Percentiles rank a stretch among this genome's conserved stretches.
phyloP scores from a whole-genome alignment of 2,797 vertebrate genomes.

The Aeoliscus strigatus region DNA sequence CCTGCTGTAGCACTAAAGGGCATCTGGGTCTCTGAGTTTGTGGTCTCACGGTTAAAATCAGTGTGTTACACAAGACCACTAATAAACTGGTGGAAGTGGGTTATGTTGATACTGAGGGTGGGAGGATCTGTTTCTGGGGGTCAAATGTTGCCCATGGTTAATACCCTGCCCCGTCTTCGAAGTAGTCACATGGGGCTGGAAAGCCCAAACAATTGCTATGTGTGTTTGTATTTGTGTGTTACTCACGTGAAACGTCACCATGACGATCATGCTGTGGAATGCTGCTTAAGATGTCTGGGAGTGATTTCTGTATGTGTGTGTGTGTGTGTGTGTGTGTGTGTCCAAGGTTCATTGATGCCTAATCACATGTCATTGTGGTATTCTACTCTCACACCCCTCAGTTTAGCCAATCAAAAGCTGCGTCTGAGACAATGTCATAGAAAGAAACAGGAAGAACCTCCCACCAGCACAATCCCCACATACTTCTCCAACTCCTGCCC shows the following conservation, averaged over 20 bases:
- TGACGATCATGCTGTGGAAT: conserved; percentile 63
- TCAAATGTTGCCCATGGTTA: conserved; percentile 42
- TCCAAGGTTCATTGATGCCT: conserved; percentile 40
- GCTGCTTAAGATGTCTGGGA: conserved; percentile 44
- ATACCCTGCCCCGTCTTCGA: conserved; percentile 14
- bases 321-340: conserved; percentile 22
- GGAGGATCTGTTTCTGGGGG: conserved; percentile 20
- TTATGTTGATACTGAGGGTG: conserved; percentile 6
- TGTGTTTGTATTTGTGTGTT: conserved; percentile 12
- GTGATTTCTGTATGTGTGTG: conserved; percentile 16
- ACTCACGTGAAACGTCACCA: conserved; percentile 55
- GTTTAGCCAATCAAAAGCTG: conserved; percentile 66
- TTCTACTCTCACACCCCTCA: conserved; percentile 64
- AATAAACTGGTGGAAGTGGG: conserved; percentile 31
- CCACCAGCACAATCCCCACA: conserved; percentile 20
- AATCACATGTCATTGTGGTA: conserved; percentile 62
- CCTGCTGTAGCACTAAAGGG: conserved; percentile 4
- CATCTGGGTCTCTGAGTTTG: conserved; percentile 39
- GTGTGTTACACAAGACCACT: conserved; percentile 30
- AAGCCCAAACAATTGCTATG: conserved; percentile 46
- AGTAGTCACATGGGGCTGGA: conserved; percentile 37
- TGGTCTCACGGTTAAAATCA: conserved; percentile 5
- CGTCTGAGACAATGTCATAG: conserved; percentile 39
- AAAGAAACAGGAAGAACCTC: conserved; percentile 26
- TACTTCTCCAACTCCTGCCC: conserved; percentile 9